Evolutionary conservation across 2,797 vertebrate species (phyloP).

Genomic region (Smutsia temminckii): DNA sequence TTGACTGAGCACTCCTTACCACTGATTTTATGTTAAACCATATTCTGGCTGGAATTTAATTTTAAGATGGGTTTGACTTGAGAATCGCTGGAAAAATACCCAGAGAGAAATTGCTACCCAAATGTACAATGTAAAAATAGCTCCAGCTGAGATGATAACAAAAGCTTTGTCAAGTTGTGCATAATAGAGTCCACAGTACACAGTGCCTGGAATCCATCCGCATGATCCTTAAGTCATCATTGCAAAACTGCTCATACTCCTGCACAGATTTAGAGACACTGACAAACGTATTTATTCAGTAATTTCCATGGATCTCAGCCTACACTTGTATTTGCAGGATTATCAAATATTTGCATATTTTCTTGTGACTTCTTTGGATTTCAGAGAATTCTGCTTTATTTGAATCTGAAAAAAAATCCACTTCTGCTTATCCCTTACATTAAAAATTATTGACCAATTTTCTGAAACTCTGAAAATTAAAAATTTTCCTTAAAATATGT

Average conservation of each 20-base stretch:
- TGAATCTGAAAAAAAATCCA: not conserved
- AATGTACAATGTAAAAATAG: slow-evolving; percentile 37
- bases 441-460: slow-evolving; percentile 14
- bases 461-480: slow-evolving; percentile 14
- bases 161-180: slow-evolving; percentile 32
- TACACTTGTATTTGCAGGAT: not conserved
- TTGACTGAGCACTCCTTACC: not conserved
- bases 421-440: not conserved
- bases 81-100: slow-evolving; percentile 31
- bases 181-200: not conserved
- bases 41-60: slow-evolving; percentile 20
- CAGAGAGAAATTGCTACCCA: slow-evolving; percentile 14
- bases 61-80: slow-evolving; percentile 41
- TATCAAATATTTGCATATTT: not conserved
- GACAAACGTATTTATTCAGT: not conserved
- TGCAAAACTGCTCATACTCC: not conserved
- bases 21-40: not conserved
- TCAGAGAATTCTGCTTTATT: slow-evolving; percentile 29
- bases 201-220: not conserved
- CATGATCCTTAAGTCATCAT: not conserved
- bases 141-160: not conserved
- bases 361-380: not conserved
- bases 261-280: not conserved
- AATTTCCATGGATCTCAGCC: not conserved
- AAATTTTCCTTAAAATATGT: not conserved